These are phyloP conservation scores for Falcaria lacertinaria DNA, from an alignment of 2,888 invertebrate genomes.

Conservation along the genomic window DNA sequence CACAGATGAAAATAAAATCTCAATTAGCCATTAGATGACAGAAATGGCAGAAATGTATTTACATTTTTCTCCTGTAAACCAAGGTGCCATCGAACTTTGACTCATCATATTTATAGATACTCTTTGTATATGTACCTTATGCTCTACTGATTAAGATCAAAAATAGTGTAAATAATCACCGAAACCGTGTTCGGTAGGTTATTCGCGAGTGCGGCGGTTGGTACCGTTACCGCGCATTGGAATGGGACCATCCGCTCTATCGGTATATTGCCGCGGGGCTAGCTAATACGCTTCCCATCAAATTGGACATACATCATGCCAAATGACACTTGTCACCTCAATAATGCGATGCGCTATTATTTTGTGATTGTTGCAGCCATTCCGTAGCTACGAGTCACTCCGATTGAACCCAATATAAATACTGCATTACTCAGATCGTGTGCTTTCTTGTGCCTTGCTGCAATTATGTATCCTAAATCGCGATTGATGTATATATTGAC, in stretches of 20 bases:
- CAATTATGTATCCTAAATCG: too few relatives aligned
- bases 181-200: constrained; percentile 23
- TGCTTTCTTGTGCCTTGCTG: too few relatives aligned
- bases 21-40: constrained; percentile 28
- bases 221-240: constrained; percentile 59
- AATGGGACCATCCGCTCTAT: constrained; percentile 72
- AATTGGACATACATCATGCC: constrained; percentile 33
- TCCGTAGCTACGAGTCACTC: too few relatives aligned
- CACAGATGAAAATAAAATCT: constrained; percentile 35
- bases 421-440: too few relatives aligned
- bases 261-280: constrained; percentile 40
- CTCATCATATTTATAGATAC: not conserved
- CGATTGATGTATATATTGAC: too few relatives aligned
- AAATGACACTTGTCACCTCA: constrained; percentile 24
- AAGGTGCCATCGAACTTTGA: too few relatives aligned
- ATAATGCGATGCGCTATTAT: too few relatives aligned
- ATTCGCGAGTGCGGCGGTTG: constrained; percentile 45
- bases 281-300: constrained; percentile 28
- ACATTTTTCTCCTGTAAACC: too few relatives aligned
- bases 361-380: too few relatives aligned
- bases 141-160: constrained; percentile 5
- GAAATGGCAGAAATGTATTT: constrained; percentile 10
- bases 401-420: too few relatives aligned
- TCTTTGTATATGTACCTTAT: constrained; percentile 2
- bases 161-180: constrained; percentile 8